A percentile compares a stretch with the other conserved stretches of the same genome.
Conservation (phyloP, 2,113 vertebrate genomes). For the Gymnarchus niloticus region DNA sequence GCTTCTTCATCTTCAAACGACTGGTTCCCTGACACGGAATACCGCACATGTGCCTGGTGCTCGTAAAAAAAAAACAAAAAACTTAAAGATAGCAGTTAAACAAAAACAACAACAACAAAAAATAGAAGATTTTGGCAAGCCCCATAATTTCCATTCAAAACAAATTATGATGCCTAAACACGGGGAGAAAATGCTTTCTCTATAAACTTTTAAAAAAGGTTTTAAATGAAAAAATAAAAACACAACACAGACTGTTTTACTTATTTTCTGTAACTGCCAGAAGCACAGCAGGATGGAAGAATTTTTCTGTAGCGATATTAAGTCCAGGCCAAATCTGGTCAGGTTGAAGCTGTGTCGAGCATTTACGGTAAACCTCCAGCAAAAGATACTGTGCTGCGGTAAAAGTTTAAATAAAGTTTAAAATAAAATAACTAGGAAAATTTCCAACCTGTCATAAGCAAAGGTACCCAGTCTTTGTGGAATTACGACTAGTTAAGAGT, state of each 20-base stretch:
- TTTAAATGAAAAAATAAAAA: neutral
- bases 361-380: neutral
- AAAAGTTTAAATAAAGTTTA: slow-evolving; percentile 5
- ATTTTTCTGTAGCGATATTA: neutral
- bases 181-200: slow-evolving; percentile 21
- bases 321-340: neutral
- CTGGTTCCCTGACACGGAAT: slow-evolving; percentile 18
- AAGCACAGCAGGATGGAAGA: slow-evolving; percentile 15
- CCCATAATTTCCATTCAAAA: slow-evolving; percentile 45
- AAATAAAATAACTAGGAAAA: slow-evolving; percentile 11
- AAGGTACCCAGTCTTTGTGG: slow-evolving; percentile 19
- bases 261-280: slow-evolving; percentile 1
- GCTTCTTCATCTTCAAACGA: neutral
- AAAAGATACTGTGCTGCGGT: slow-evolving; percentile 9
- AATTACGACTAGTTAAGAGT: slow-evolving; percentile 20
- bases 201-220: slow-evolving; percentile 19
- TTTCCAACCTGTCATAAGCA: slow-evolving; percentile 25
- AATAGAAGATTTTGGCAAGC: slow-evolving; percentile 34
- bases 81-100: slow-evolving; percentile 50
- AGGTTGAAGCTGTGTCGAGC: neutral
- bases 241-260: neutral
- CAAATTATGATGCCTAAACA: slow-evolving; percentile 36
- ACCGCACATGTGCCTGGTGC: slow-evolving; percentile 27
- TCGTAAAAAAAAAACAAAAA: too few species aligned
- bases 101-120: too few species aligned